phyloP scores from a whole-genome alignment of 2,888 invertebrate species.

The Uloborus plumipes region DNA sequence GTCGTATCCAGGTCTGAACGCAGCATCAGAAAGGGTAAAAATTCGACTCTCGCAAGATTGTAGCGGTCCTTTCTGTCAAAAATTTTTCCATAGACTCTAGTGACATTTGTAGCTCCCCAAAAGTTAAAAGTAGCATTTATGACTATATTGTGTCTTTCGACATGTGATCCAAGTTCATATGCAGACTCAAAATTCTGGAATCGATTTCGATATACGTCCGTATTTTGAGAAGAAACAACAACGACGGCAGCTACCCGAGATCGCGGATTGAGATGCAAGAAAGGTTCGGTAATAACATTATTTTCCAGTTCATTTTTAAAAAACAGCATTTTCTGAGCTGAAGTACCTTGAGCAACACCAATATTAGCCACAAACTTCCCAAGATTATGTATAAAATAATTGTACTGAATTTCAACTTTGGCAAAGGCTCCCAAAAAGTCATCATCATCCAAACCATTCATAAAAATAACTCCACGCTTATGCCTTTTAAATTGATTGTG shows the following conservation, averaged over 20 bases:
- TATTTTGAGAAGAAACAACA: conserved; percentile 91
- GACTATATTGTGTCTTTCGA: conserved; percentile 91
- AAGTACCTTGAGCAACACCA: conserved; percentile 88
- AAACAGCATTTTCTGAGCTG: conserved; percentile 84
- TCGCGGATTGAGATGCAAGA: conserved; percentile 85
- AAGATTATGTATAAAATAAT: conserved; percentile 89
- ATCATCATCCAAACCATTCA: conserved; percentile 79
- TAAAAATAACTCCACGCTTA: conserved; percentile 83
- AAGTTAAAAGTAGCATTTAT: conserved; percentile 97
- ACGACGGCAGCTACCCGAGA: conserved; percentile 93
- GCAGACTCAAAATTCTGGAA: conserved; percentile 90
- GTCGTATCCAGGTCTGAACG: conserved; percentile 87
- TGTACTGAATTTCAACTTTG: conserved; percentile 82
- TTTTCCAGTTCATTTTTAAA: conserved; percentile 88
- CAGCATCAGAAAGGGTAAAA: conserved; percentile 90
- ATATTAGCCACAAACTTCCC: conserved; percentile 90
- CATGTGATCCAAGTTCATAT: conserved; percentile 95
- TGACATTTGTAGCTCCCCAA: conserved; percentile 78
- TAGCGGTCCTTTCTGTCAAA: conserved; percentile 86
- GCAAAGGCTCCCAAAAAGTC: conserved; percentile 86
- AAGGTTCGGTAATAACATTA: conserved; percentile 89
- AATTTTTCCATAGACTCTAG: conserved; percentile 71
- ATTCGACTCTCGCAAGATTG: conserved; percentile 91
- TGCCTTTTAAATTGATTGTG: conserved; percentile 91
- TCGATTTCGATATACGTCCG: conserved; percentile 89